phyloP scores from a whole-genome alignment of 1,140 invertebrate genomes.

The Dreissena polymorpha region DNA sequence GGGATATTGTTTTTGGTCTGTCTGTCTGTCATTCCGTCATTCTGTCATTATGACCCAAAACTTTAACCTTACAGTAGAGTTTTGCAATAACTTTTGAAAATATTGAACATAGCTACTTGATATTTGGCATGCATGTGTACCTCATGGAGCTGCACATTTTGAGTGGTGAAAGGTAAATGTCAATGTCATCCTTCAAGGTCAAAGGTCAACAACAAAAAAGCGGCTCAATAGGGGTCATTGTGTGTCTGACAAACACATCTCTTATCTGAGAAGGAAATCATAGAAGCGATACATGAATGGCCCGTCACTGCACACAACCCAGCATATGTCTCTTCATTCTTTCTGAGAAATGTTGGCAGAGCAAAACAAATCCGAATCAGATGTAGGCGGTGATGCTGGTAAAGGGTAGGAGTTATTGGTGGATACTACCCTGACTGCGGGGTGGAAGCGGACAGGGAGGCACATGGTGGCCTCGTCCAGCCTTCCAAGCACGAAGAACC shows the following conservation, averaged over 20 bases:
- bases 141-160: too few relatives aligned
- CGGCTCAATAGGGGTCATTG: too few relatives aligned
- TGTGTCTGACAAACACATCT: too few relatives aligned
- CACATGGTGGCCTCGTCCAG: background rate
- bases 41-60: too few relatives aligned
- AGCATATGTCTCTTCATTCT: slow-evolving; percentile 34
- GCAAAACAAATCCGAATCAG: slow-evolving; percentile 12
- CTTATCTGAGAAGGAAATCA: slow-evolving; percentile 27
- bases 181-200: too few relatives aligned
- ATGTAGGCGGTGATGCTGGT: slow-evolving; percentile 20
- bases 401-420: slow-evolving; percentile 35
- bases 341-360: slow-evolving; percentile 46
- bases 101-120: background rate
- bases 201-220: too few relatives aligned
- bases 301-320: slow-evolving; percentile 39
- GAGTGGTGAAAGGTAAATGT: too few relatives aligned
- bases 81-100: background rate
- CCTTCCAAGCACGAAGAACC: slow-evolving; percentile 35
- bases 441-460: slow-evolving; percentile 40
- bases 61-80: too few relatives aligned
- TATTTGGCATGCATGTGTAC: too few relatives aligned
- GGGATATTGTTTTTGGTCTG: too few relatives aligned
- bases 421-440: slow-evolving; percentile 24
- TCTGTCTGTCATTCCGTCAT: too few relatives aligned
- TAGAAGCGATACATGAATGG: slow-evolving; percentile 46